These are phyloP conservation scores for Thamnophis sirtalis DNA, from an alignment of 2,113 vertebrate species.

Conservation along the genomic window DNA sequence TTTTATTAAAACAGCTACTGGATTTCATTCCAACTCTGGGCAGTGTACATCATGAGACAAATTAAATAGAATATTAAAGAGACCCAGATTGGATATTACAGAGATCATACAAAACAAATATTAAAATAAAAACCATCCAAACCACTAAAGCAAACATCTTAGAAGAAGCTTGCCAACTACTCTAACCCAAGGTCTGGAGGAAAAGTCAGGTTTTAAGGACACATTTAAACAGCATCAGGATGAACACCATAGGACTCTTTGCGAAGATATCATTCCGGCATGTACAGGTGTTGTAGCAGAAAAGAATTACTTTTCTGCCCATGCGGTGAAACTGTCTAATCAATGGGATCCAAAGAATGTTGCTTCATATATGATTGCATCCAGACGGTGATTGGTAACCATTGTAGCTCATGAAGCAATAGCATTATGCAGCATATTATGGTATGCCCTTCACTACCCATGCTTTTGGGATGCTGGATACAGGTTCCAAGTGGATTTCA, in stretches of 20 bases:
- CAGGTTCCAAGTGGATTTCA: background rate
- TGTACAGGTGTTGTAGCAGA: background rate
- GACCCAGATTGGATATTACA: background rate
- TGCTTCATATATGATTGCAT: background rate
- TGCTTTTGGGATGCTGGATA: background rate
- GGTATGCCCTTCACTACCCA: background rate
- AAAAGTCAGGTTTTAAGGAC: background rate
- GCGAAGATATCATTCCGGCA: background rate
- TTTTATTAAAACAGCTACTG: background rate
- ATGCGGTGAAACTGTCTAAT: background rate
- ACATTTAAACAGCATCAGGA: background rate
- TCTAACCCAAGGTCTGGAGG: background rate
- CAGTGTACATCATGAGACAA: background rate
- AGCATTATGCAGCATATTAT: background rate
- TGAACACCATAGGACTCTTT: background rate
- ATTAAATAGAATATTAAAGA: background rate
- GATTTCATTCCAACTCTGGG: background rate
- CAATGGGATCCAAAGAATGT: background rate
- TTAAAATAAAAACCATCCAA: background rate
- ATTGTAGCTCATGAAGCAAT: background rate
- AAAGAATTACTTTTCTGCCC: background rate
- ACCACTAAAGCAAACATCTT: background rate
- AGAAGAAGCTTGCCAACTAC: background rate
- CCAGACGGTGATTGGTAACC: background rate
- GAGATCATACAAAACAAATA: background rate